A percentile compares a stretch with the other conserved stretches of the same genome.
Conservation (phyloP, 2,888 invertebrate genomes). For the Prosopocoilus inquinatus region DNA sequence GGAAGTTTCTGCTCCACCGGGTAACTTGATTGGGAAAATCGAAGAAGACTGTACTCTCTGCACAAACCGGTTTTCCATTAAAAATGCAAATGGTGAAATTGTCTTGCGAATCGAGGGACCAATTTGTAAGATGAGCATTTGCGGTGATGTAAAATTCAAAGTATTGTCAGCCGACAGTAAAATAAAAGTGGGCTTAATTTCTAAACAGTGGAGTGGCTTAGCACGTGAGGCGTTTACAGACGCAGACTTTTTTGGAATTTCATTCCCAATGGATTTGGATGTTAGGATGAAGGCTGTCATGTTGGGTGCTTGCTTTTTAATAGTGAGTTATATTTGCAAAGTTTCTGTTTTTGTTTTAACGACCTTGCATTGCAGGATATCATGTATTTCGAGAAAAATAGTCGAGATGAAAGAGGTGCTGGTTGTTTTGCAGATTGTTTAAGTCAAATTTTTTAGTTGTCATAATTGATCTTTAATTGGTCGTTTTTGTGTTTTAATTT, state of each 20-base stretch:
- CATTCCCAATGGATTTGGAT: constrained; percentile 80
- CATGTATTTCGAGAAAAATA: too few relatives aligned
- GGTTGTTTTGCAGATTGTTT: too few relatives aligned
- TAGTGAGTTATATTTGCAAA: constrained; percentile 45
- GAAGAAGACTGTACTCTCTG: constrained; percentile 69
- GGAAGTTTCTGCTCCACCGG: constrained; percentile 69
- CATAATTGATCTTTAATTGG: too few relatives aligned
- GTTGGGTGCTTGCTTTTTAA: constrained; percentile 69
- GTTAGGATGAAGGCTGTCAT: constrained; percentile 73
- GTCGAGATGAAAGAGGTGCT: too few relatives aligned
- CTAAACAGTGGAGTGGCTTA: constrained; percentile 80
- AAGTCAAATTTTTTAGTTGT: too few relatives aligned
- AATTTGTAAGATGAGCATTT: constrained; percentile 62
- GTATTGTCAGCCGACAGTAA: constrained; percentile 70
- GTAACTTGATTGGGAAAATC: constrained; percentile 62
- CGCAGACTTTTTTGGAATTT: constrained; percentile 78
- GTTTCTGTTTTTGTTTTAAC: too few relatives aligned
- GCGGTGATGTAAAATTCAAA: constrained; percentile 76
- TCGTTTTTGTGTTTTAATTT: too few relatives aligned
- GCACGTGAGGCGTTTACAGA: constrained; percentile 75
- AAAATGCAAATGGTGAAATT: constrained; percentile 65
- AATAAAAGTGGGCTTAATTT: constrained; percentile 73
- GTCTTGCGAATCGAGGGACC: constrained; percentile 77
- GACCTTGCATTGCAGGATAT: too few relatives aligned
- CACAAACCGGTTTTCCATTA: constrained; percentile 65